phyloP scores from a whole-genome alignment of 64 coral and sea anemone species.

The Montipora cactus region DNA sequence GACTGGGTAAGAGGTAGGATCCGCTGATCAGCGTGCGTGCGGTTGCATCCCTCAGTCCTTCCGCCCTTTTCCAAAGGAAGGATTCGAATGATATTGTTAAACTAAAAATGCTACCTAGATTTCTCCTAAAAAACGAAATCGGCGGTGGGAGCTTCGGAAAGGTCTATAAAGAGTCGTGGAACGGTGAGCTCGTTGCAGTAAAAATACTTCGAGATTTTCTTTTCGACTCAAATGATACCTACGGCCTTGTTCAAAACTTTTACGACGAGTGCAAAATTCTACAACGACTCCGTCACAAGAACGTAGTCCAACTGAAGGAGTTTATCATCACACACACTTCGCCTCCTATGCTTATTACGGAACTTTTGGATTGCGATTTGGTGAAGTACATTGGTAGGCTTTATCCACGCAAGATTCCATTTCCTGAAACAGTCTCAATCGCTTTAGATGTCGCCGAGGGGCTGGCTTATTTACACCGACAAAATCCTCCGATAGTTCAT shows the following conservation, averaged over 20 bases:
- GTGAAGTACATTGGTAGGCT: slow-evolving; percentile 62
- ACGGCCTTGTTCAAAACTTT: background rate
- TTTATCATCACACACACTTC: slow-evolving; percentile 52
- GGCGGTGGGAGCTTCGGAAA: slow-evolving; percentile 85
- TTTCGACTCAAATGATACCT: background rate
- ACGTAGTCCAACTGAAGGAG: slow-evolving; percentile 76
- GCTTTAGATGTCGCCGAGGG: slow-evolving; percentile 74
- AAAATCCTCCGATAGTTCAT: slow-evolving; percentile 64
- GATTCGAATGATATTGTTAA: too few species aligned
- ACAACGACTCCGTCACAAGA: slow-evolving; percentile 61
- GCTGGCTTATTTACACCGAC: slow-evolving; percentile 72
- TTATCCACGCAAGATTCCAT: slow-evolving; percentile 55
- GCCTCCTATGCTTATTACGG: slow-evolving; percentile 85
- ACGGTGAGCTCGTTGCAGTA: slow-evolving; percentile 65
- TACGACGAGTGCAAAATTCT: slow-evolving; percentile 72
- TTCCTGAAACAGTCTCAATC: slow-evolving; percentile 49
- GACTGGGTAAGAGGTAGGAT: too few species aligned
- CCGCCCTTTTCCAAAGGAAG: too few species aligned
- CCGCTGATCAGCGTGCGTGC: too few species aligned
- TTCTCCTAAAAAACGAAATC: background rate
- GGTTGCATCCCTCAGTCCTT: too few species aligned
- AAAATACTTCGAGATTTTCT: slow-evolving; percentile 67
- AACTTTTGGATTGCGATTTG: slow-evolving; percentile 76
- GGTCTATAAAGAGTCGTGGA: slow-evolving; percentile 79
- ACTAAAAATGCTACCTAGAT: too few species aligned